Percentiles rank a stretch among this genome's conserved stretches.
Conservation (phyloP, 2,797 vertebrate genomes). For the Chromis chromis region DNA sequence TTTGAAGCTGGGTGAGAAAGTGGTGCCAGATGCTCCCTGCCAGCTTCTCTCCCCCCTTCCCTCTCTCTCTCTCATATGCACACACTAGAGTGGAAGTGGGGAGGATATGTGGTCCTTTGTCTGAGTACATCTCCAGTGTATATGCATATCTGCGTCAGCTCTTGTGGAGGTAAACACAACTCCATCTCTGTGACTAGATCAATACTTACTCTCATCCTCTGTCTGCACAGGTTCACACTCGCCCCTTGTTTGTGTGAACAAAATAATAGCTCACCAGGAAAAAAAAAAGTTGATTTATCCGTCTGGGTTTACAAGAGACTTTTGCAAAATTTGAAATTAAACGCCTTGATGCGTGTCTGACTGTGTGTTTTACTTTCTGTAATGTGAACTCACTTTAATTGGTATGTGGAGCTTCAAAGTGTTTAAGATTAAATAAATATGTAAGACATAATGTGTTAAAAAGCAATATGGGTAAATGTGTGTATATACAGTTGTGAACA, state of each 20-base stretch:
- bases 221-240: conserved; percentile 33
- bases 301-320: background rate
- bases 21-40: conserved; percentile 74
- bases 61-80: background rate
- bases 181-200: conserved; percentile 57
- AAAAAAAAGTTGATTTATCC: conserved; percentile 19
- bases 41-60: conserved; percentile 17
- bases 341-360: conserved; percentile 6
- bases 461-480: too few species aligned
- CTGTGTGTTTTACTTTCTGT: background rate
- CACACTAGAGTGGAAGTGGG: conserved; percentile 4
- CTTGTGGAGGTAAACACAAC: conserved; percentile 55
- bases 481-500: too few species aligned
- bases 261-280: conserved; percentile 16
- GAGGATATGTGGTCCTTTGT: conserved; percentile 41
- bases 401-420: background rate
- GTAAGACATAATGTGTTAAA: too few species aligned
- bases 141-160: conserved; percentile 55
- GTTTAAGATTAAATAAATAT: background rate
- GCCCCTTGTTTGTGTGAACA: conserved; percentile 10
- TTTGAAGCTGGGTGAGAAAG: conserved; percentile 68
- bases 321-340: background rate
- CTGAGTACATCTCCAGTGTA: conserved; percentile 40
- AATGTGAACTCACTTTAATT: background rate
- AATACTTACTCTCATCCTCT: conserved; percentile 47